Conservation (phyloP, 2,888 invertebrate species). For the Caenorhabditis afra region DNA sequence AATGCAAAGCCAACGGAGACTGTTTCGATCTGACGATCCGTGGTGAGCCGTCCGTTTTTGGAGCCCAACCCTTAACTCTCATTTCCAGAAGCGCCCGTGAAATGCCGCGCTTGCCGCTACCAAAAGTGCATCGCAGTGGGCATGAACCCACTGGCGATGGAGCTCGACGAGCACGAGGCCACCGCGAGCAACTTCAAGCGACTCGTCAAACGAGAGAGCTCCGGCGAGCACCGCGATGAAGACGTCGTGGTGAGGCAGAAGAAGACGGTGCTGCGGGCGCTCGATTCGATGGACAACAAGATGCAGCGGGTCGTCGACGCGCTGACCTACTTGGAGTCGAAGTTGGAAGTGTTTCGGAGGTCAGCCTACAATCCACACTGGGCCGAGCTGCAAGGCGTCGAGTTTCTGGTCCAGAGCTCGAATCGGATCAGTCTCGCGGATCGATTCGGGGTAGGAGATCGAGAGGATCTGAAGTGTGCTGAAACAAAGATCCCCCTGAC, state of each 20-base stretch:
- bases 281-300: slow-evolving; percentile 5
- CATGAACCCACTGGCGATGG: slow-evolving; percentile 58
- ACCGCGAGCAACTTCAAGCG: slow-evolving; percentile 27
- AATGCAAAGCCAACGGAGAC: slow-evolving; percentile 38
- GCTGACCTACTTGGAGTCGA: slow-evolving; percentile 30
- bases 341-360: slow-evolving; percentile 30
- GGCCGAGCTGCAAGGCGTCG: background rate
- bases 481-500: too few relatives aligned
- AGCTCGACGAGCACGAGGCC: slow-evolving; percentile 38
- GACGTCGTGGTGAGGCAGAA: slow-evolving; percentile 5
- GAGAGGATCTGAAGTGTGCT: background rate
- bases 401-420: background rate
- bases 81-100: slow-evolving; percentile 35
- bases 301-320: slow-evolving; percentile 19
- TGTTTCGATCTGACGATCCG: slow-evolving; percentile 55
- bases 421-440: slow-evolving; percentile 2
- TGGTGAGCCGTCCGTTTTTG: slow-evolving; percentile 7
- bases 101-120: slow-evolving; percentile 58
- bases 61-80: background rate
- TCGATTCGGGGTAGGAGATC: background rate
- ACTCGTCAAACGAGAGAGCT: slow-evolving; percentile 21
- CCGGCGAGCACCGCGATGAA: background rate
- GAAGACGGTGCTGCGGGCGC: slow-evolving; percentile 6
- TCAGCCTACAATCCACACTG: slow-evolving; percentile 27
- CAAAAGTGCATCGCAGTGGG: slow-evolving; percentile 53